These are phyloP conservation scores for Heteromormyrus szaboi DNA, from an alignment of 2,797 vertebrate genomes.

Conservation along the genomic window DNA sequence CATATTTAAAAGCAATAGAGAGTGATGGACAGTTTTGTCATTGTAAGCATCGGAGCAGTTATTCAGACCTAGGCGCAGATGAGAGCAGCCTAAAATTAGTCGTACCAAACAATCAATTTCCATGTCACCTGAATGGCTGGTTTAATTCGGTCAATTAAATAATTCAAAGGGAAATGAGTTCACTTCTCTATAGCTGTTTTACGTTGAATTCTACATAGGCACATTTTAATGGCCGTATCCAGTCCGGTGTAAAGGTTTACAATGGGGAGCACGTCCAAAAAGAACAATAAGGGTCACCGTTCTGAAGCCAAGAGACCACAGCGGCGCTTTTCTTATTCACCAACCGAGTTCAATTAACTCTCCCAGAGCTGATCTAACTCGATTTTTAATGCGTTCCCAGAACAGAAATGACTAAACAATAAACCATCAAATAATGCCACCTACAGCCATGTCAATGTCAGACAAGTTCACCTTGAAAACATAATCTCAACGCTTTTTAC, in stretches of 20 bases:
- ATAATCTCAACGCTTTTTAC: neutral
- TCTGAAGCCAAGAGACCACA: neutral
- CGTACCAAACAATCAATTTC: conserved; percentile 16
- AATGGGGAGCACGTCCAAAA: neutral
- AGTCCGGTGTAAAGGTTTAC: neutral
- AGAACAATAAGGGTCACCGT: neutral
- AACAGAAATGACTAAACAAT: conserved; percentile 13
- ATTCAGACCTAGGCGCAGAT: neutral
- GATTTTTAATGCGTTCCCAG: neutral
- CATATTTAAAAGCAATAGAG: neutral
- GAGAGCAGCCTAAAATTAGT: conserved; percentile 4
- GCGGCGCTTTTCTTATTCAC: neutral
- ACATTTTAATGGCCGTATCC: neutral
- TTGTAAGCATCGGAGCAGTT: neutral
- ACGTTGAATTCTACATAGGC: neutral
- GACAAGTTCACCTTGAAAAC: neutral
- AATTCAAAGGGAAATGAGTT: conserved; percentile 12
- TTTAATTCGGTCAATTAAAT: conserved; percentile 12
- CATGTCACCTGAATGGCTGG: conserved; percentile 3
- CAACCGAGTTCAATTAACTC: neutral
- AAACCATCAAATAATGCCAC: neutral
- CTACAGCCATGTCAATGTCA: neutral
- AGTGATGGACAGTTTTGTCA: neutral
- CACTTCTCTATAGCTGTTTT: neutral
- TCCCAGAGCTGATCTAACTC: neutral